These are phyloP conservation scores for Bettongia penicillata DNA, from an alignment of 2,113 vertebrate species.

Conservation along the genomic window DNA sequence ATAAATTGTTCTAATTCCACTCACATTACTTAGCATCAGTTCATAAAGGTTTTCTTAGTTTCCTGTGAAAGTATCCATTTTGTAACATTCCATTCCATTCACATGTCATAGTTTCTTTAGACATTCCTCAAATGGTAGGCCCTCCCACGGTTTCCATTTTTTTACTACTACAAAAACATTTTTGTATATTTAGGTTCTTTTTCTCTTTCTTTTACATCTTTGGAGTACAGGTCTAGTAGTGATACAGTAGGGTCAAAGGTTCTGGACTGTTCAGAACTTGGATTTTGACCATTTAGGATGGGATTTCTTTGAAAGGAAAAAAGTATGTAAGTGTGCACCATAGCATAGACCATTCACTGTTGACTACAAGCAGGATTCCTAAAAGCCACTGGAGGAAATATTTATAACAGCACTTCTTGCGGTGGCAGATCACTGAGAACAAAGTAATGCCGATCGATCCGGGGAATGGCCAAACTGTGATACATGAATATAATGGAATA, in stretches of 20 bases:
- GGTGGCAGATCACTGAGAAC: neutral
- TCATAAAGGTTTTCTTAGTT: neutral
- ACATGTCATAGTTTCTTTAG: neutral
- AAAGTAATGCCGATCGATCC: neutral
- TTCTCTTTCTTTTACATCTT: neutral
- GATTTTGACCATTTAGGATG: neutral
- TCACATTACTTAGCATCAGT: neutral
- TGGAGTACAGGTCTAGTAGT: neutral
- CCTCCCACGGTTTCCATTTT: neutral
- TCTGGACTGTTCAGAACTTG: neutral
- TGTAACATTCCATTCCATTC: neutral
- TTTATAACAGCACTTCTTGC: neutral
- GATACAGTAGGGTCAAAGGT: neutral
- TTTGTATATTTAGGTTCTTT: neutral
- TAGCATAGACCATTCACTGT: neutral
- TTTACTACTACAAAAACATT: neutral
- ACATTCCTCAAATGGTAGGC: neutral
- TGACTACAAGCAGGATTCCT: neutral
- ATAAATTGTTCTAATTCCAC: neutral
- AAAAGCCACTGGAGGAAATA: neutral
- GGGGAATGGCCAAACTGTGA: neutral
- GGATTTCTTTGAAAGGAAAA: neutral
- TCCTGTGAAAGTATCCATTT: neutral
- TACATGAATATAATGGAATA: neutral
- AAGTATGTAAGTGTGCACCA: neutral